Conservation (phyloP, 1,140 invertebrate genomes). For the Dendrolimus kikuchii region DNA sequence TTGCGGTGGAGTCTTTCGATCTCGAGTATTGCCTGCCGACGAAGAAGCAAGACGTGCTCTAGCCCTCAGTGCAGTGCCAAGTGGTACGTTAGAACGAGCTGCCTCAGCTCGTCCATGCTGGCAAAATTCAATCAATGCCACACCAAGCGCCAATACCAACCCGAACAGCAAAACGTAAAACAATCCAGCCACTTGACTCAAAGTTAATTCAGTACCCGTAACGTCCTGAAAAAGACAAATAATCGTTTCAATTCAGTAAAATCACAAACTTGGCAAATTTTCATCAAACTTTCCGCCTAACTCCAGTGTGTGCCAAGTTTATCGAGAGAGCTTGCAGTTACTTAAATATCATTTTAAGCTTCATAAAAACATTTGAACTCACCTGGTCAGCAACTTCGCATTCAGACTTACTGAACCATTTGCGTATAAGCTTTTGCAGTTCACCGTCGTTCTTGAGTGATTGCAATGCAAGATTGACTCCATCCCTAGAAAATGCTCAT, state of each 20-base stretch:
- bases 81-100: slow-evolving; percentile 82
- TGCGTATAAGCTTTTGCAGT: slow-evolving; percentile 89
- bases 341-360: background rate
- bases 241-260: background rate
- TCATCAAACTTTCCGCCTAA: no score
- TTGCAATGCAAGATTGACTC: slow-evolving; percentile 92
- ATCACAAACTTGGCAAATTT: background rate
- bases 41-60: slow-evolving; percentile 84
- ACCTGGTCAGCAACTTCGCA: slow-evolving; percentile 30
- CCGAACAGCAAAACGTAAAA: slow-evolving; percentile 98
- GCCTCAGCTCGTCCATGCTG: slow-evolving; percentile 88
- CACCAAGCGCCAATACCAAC: slow-evolving; percentile 88
- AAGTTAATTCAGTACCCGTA: slow-evolving; percentile 84
- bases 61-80: slow-evolving; percentile 89
- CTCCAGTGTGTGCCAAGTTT: no score
- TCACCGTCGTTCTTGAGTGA: slow-evolving; percentile 94
- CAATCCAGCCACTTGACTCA: slow-evolving; percentile 98
- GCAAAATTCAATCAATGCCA: slow-evolving; percentile 94
- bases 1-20: slow-evolving; percentile 80
- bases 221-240: slow-evolving; percentile 4
- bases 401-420: slow-evolving; percentile 80
- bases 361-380: slow-evolving; percentile 5
- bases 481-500: slow-evolving; percentile 77
- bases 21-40: slow-evolving; percentile 60
- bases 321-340: background rate